These are phyloP conservation scores for Sebastolobus altivelis DNA, from an alignment of 2,797 vertebrate species.

Conservation along the genomic window DNA sequence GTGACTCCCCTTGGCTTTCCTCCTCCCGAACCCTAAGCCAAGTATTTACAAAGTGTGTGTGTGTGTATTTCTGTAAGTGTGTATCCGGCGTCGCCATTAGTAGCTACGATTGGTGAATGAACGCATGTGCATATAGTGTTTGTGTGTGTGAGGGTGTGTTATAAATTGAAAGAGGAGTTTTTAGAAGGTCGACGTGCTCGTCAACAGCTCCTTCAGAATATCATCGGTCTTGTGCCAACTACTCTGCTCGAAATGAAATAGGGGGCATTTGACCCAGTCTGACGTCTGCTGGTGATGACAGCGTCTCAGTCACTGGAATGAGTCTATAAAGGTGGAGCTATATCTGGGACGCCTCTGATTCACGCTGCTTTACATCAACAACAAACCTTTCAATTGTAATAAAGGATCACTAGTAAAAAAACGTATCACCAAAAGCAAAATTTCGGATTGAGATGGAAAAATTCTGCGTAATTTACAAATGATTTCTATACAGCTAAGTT, in stretches of 20 bases:
- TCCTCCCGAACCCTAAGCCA: conserved; percentile 61
- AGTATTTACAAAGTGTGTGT: conserved; percentile 73
- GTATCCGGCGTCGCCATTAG: conserved; percentile 48
- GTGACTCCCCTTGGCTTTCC: conserved; percentile 70
- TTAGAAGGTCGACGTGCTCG: conserved; percentile 63
- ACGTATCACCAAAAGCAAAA: background rate
- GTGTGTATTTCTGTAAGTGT: conserved; percentile 63
- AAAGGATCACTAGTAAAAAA: conserved; percentile 1
- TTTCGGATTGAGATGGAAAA: background rate
- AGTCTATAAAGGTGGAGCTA: conserved; percentile 53
- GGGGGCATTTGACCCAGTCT: conserved; percentile 55
- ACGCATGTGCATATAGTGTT: conserved; percentile 48
- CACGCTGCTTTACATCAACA: background rate
- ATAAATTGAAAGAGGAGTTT: conserved; percentile 70
- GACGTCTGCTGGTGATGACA: conserved; percentile 63
- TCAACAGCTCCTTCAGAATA: conserved; percentile 62
- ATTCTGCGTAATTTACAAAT: background rate
- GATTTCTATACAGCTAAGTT: background rate
- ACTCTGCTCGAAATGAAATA: conserved; percentile 61
- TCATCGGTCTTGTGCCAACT: conserved; percentile 50
- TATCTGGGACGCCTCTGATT: conserved; percentile 28
- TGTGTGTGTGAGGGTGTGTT: conserved; percentile 48
- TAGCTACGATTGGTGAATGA: conserved; percentile 58
- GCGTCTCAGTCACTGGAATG: conserved; percentile 55
- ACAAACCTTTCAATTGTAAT: background rate